Base-by-base conservation (phyloP, 64 coral and sea anemone genomes). In the Porites lutea region DNA sequence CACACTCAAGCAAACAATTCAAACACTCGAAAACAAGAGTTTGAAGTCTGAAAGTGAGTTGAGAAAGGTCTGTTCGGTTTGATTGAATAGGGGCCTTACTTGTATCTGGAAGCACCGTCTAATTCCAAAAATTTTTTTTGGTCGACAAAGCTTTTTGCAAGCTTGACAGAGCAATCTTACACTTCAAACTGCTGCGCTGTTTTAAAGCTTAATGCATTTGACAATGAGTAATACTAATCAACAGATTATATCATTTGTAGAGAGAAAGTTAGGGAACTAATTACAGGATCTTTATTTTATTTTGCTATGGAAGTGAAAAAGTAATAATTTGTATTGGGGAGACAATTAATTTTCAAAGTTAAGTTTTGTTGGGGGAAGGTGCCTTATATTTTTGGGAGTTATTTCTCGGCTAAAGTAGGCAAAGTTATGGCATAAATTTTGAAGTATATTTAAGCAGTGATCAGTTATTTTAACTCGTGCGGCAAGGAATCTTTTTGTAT, bases 161-260 rank as follows among this genome's bases (percentile, higher is more conserved):
- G 13, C 59, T 6, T 82, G 58, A 16, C 7, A 65, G 20, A 10
- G 16, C 14, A 49, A 49, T 82, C 19, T 27, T 27, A 23, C 76
- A 77, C 46, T 13, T 77, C 47, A 77, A 13, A 72, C 16, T 19
- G 52, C 74, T 77, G 8, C 18, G 20, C 46, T n/a, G 12, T 68
- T 84, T 48, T 84, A 27, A 84, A 84, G 44, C 81, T 84, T 13
- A 44, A 23, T 68, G 48, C 14, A 48, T 23, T 47, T 4, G n/a
- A 60, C 19, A 84, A 22, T 67, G 22, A 69, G 48, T 5, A 8
- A 13, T 3, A 74, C 12, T 46, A 48, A 53, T 16, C 48, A 76
- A 65, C 46, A 67, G 81, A 84, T 13, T 84, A n/a, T 84, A 84
- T 84, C 81, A 84, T 65, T 84, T 84, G 81, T 65, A 84, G 81